Evolutionary conservation across 2,888 invertebrate genomes (phyloP).

Genomic region (Escarpia spicata): DNA sequence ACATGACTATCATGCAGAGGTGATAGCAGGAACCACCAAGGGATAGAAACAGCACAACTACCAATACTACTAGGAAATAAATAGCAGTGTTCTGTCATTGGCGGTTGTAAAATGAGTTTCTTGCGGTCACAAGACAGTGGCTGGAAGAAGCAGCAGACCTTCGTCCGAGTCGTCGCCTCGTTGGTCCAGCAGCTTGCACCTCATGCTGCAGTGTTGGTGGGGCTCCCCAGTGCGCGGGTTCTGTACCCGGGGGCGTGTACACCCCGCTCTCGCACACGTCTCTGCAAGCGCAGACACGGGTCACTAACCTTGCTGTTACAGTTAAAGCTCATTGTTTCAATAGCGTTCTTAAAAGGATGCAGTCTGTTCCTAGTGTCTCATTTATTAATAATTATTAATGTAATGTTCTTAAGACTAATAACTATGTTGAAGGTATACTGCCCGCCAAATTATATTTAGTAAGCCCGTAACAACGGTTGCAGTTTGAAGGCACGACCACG

Average conservation of each 20-base stretch:
- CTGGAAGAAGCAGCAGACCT: not conserved
- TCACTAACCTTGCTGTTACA: not conserved
- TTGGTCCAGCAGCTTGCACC: conserved; percentile 55
- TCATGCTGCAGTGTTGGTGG: conserved; percentile 71
- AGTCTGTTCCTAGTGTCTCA: no score
- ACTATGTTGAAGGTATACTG: no score
- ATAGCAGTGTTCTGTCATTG: not conserved
- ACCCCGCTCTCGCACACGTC: conserved; percentile 65
- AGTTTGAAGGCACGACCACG: no score
- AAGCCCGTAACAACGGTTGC: no score
- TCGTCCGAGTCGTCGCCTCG: not conserved
- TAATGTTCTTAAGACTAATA: no score
- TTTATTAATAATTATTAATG: no score
- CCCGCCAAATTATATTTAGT: no score
- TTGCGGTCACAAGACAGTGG: not conserved
- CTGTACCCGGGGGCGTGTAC: conserved; percentile 65
- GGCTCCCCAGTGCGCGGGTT: conserved; percentile 69
- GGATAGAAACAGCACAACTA: not conserved
- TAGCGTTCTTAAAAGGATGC: no score
- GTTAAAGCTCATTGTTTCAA: no score
- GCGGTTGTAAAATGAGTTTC: not conserved
- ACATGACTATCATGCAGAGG: not conserved
- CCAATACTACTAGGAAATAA: not conserved
- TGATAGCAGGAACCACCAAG: not conserved
- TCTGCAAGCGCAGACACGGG: conserved; percentile 22